These are phyloP conservation scores for Lutraria lutraria DNA, from an alignment of 2,888 invertebrate genomes.

Conservation along the genomic window DNA sequence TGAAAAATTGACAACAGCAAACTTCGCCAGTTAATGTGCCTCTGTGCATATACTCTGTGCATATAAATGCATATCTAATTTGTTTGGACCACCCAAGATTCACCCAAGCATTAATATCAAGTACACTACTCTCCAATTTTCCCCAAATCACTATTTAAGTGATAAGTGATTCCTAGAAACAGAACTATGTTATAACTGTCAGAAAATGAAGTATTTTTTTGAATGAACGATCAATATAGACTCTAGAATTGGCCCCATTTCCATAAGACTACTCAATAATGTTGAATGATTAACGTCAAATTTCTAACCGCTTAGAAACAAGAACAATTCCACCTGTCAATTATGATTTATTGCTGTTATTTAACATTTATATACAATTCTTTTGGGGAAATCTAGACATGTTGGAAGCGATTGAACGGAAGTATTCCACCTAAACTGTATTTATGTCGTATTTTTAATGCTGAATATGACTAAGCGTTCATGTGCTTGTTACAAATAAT, in stretches of 20 bases:
- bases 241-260: not conserved
- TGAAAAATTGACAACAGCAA: not conserved
- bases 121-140: not conserved
- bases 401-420: not conserved
- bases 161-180: constrained; percentile 13
- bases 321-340: constrained; percentile 10
- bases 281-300: not conserved
- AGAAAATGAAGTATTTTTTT: not conserved
- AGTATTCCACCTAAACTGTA: not conserved
- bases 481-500: not conserved
- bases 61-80: constrained; percentile 18
- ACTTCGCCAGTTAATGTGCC: not conserved
- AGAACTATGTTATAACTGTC: not conserved
- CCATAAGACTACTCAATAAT: constrained; percentile 10
- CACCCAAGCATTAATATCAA: not conserved
- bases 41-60: not conserved
- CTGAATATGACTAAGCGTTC: not conserved
- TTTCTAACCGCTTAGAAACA: not conserved
- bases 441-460: not conserved
- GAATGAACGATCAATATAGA: constrained; percentile 16
- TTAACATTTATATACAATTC: constrained; percentile 10
- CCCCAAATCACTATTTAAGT: constrained; percentile 14
- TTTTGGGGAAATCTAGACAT: not conserved
- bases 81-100: constrained; percentile 10
- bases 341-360: constrained; percentile 17